Conservation (phyloP, 2,797 vertebrate genomes). For the Catharus ustulatus region DNA sequence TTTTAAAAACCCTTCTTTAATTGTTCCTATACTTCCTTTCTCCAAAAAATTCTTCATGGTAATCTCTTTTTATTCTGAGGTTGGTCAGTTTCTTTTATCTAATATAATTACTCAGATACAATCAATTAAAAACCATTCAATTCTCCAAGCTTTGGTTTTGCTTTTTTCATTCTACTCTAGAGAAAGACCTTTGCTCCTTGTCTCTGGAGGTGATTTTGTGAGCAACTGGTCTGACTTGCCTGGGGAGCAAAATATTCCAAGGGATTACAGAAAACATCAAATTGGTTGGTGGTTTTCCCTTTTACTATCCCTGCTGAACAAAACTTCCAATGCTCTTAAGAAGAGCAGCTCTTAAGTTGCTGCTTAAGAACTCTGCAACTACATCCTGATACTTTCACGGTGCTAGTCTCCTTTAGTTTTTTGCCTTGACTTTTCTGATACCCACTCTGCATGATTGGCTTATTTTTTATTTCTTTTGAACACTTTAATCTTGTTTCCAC, state of each 20-base stretch:
- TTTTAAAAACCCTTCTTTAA: background rate
- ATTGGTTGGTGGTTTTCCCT: background rate
- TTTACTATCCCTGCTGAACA: background rate
- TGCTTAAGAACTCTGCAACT: background rate
- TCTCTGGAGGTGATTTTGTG: background rate
- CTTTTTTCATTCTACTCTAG: background rate
- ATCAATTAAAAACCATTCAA: background rate
- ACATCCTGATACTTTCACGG: background rate
- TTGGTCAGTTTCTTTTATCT: background rate
- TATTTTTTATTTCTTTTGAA: background rate
- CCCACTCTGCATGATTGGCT: background rate
- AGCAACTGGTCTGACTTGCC: background rate
- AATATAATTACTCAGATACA: background rate
- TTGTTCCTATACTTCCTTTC: background rate
- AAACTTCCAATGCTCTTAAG: background rate
- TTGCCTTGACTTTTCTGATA: background rate
- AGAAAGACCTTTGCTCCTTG: background rate
- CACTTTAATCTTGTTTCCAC: background rate
- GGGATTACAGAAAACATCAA: background rate
- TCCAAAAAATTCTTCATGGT: background rate
- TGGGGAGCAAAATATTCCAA: background rate
- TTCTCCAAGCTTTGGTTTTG: background rate
- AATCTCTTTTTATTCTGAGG: background rate
- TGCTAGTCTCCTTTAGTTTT: background rate
- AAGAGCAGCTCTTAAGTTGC: too few species aligned